Percentiles rank a stretch among this genome's conserved stretches.
phyloP scores from a whole-genome alignment of 2,797 vertebrate species.

The Schizopygopsis pylzovi region DNA sequence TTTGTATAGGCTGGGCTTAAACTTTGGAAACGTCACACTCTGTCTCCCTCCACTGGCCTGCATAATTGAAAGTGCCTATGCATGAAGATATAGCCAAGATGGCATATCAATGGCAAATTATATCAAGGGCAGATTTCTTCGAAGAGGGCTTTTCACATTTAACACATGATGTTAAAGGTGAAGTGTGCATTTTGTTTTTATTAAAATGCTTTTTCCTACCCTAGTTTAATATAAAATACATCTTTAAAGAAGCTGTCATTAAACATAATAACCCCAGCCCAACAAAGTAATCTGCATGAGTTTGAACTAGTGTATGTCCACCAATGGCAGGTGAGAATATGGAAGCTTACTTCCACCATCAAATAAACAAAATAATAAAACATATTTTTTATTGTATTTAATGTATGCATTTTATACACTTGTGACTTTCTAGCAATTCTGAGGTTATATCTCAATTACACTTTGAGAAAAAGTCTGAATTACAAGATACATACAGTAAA shows the following conservation, averaged over 20 bases:
- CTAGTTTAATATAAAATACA: neutral
- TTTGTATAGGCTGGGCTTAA: constrained; percentile 74
- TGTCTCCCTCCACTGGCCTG: constrained; percentile 80
- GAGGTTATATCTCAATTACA: neutral
- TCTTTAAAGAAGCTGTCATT: neutral
- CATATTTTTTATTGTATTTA: too few species aligned
- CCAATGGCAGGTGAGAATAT: neutral
- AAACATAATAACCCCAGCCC: neutral
- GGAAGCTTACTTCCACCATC: neutral
- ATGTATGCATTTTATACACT: too few species aligned
- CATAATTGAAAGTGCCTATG: constrained; percentile 85
- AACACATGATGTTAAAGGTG: constrained; percentile 63
- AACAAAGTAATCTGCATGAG: neutral
- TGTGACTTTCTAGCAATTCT: neutral
- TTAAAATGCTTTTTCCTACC: neutral
- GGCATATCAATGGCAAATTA: constrained; percentile 78
- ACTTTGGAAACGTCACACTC: constrained; percentile 73
- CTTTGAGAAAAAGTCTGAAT: neutral
- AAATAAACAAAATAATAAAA: too few species aligned
- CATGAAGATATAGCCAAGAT: constrained; percentile 83
- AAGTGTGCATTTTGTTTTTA: neutral
- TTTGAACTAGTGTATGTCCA: neutral
- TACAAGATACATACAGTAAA: neutral
- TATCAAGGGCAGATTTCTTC: constrained; percentile 80
- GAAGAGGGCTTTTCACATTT: constrained; percentile 73